Evolutionary conservation across 2,797 vertebrate species (phyloP), one percentile per base, ranked within the genome.

Genomic region (Argentina silus): DNA sequence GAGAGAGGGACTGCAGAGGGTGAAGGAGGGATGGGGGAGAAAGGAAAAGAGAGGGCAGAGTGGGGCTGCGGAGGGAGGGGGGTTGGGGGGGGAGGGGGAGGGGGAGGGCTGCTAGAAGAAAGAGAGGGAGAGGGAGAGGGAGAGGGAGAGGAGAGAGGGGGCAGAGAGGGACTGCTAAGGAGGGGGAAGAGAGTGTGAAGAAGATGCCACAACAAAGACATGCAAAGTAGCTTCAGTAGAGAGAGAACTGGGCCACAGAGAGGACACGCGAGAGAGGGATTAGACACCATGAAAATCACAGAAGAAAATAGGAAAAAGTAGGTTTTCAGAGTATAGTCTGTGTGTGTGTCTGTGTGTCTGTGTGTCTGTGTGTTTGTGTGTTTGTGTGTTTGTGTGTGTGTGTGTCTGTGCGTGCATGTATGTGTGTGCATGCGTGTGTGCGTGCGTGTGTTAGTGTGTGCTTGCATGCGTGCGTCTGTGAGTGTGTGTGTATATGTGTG

Each of bases 191-290:
- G 85, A 82, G 81, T 85, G 61, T 83, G 61, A 77, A 74, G 69
- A 80, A 84, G 76, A 74, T 23, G 78, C 56, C 61, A 81, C 72
- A 70, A 72, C 65, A 83, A 81, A 71, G 69, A 56, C 75, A 14
- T 63, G 73, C n/a, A 64, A 72, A 72, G 75, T 63, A 57, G 79
- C 69, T 81, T 70, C 42, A 67, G 23, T 6, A 2, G 67, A 60
- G 73, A 81, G 64, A 62, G 68, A 90, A 90, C 60, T 89, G 87
- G 85, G 86, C 87, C 86, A 82, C 74, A 70, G 80, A 86, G 90
- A 88, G 87, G 88, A 83, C 86, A 79, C 78, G 71, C 57, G 74
- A 11, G 12, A 36, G 27, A 36, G 21, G 7, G 3, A 11, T 3
- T 7, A 23, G 3, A 61, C 59, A 14, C 21, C 11, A 6, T 10